A percentile compares a stretch with the other conserved stretches of the same genome.
Evolutionary conservation across 2,113 vertebrate genomes (phyloP).

Genomic region (Acanthochromis polyacanthus): DNA sequence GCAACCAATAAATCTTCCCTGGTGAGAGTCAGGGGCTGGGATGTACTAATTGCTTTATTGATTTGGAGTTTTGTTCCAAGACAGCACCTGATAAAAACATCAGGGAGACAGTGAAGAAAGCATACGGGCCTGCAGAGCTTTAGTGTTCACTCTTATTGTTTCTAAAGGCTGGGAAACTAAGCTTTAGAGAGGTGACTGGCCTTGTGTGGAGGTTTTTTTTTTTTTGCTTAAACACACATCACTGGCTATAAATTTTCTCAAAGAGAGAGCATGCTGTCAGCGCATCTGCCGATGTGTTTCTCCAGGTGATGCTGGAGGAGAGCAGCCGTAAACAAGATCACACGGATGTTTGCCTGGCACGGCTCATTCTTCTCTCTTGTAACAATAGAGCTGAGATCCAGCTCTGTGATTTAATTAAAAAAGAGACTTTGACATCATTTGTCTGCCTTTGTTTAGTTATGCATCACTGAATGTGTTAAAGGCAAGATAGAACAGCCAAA

Average conservation of each 20-base stretch:
- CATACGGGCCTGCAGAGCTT: conserved; percentile 50
- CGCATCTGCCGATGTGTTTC: conserved; percentile 54
- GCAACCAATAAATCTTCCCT: conserved; percentile 73
- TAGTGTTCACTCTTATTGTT: conserved; percentile 31
- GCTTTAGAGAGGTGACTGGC: conserved; percentile 40
- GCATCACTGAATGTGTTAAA: conserved; percentile 51
- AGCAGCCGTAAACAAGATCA: conserved; percentile 44
- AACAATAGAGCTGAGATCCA: conserved; percentile 60
- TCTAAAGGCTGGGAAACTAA: conserved; percentile 38
- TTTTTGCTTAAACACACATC: conserved; percentile 36
- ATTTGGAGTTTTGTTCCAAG: conserved; percentile 73
- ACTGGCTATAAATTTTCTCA: conserved; percentile 52
- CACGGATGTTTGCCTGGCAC: conserved; percentile 46
- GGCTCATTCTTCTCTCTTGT: conserved; percentile 38
- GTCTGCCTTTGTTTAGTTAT: conserved; percentile 59
- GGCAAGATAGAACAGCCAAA: conserved; percentile 35
- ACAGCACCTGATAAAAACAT: conserved; percentile 80
- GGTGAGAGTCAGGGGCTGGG: conserved; percentile 59
- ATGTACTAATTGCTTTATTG: conserved; percentile 84
- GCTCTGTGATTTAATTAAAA: conserved; percentile 64
- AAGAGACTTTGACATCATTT: conserved; percentile 48
- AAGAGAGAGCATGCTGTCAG: conserved; percentile 56
- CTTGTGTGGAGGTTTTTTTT: not conserved
- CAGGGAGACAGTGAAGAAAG: conserved; percentile 59
- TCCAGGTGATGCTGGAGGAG: conserved; percentile 47